Percentiles rank a stretch among this genome's conserved stretches.
phyloP scores from a whole-genome alignment of 2,113 vertebrate genomes.

The Alosa alosa region DNA sequence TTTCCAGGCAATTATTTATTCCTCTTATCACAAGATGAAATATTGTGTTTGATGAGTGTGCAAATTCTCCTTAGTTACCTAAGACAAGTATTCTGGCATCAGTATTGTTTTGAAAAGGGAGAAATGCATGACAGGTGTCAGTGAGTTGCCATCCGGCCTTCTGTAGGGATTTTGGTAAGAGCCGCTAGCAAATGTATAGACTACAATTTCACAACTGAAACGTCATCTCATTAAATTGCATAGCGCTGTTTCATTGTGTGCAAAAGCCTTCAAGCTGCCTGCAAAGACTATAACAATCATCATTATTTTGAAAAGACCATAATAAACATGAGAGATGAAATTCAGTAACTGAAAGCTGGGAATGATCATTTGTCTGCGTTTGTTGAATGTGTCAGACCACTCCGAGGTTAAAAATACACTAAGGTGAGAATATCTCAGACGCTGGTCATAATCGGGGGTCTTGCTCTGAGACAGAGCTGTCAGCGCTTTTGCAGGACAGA shows the following conservation, averaged over 20 bases:
- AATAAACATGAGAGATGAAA: background rate
- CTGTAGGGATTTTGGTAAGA: too few relatives aligned
- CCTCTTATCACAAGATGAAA: background rate
- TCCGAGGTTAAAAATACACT: constrained; percentile 20
- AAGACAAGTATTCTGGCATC: too few relatives aligned
- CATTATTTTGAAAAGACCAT: background rate
- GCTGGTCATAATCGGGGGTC: constrained; percentile 11
- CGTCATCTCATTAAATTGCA: too few relatives aligned
- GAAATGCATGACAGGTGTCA: too few relatives aligned
- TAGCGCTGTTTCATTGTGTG: too few relatives aligned
- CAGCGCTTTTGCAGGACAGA: constrained; percentile 9
- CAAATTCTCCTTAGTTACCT: background rate
- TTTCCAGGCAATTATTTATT: too few relatives aligned
- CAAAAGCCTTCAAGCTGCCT: background rate
- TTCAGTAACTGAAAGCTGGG: background rate
- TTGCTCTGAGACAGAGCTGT: constrained; percentile 29
- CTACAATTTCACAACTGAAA: too few relatives aligned
- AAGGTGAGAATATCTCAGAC: constrained; percentile 23
- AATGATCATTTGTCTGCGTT: background rate
- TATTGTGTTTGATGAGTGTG: background rate
- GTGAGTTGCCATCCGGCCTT: too few relatives aligned
- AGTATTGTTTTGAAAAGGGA: too few relatives aligned
- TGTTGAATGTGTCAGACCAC: constrained; percentile 20
- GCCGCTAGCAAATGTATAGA: too few relatives aligned
- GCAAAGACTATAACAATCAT: background rate